A percentile compares a stretch with the other conserved stretches of the same genome.
These are phyloP conservation scores for Cephus sareptanus DNA, from an alignment of 2,888 invertebrate species.

Conservation along the genomic window DNA sequence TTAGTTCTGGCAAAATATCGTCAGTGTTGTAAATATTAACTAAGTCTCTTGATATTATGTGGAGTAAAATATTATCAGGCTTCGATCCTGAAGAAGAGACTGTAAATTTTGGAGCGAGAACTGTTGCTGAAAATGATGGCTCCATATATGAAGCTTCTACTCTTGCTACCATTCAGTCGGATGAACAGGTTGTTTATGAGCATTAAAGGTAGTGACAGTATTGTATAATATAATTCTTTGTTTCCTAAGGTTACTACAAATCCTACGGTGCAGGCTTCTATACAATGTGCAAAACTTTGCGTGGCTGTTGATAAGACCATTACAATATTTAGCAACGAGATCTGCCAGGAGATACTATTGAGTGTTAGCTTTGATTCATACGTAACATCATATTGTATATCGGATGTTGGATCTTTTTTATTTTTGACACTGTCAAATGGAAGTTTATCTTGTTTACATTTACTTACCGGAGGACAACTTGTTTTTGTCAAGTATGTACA, in stretches of 20 bases:
- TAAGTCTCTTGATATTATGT: conserved; percentile 27
- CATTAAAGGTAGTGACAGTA: conserved; percentile 2
- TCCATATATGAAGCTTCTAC: conserved; percentile 68
- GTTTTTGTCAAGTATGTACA: conserved; percentile 48
- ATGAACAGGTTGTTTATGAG: conserved; percentile 34
- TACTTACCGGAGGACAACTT: conserved; percentile 40
- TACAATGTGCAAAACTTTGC: conserved; percentile 50
- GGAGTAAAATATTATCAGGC: conserved; percentile 63
- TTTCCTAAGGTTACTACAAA: conserved; percentile 30
- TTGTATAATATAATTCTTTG: conserved; percentile 4
- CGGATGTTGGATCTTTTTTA: conserved; percentile 46
- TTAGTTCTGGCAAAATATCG: not conserved
- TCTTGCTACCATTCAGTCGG: conserved; percentile 61
- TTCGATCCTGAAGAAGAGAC: conserved; percentile 69
- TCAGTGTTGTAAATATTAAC: not conserved
- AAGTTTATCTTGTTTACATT: conserved; percentile 51
- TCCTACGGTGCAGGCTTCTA: conserved; percentile 36
- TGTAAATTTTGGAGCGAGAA: conserved; percentile 68
- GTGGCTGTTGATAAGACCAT: conserved; percentile 56
- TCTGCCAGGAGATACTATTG: conserved; percentile 48
- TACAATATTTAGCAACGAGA: conserved; percentile 55
- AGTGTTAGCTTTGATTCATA: conserved; percentile 48
- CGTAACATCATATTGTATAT: conserved; percentile 50
- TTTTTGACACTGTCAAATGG: conserved; percentile 48
- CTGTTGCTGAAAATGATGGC: conserved; percentile 62